phyloP scores from a whole-genome alignment of 2,113 vertebrate species.

The Pseudonaja textilis region DNA sequence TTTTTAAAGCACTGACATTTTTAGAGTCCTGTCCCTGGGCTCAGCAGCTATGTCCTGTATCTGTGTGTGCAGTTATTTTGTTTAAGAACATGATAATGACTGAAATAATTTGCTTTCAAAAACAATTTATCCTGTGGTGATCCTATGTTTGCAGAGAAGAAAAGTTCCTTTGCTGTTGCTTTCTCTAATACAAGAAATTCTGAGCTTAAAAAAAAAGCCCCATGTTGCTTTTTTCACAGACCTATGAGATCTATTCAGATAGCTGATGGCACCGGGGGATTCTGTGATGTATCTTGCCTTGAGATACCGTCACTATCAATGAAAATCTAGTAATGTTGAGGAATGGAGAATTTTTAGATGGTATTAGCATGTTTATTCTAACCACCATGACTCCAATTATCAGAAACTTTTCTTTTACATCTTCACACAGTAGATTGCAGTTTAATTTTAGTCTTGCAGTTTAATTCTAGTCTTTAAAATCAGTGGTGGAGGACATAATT shows the following conservation, averaged over 20 bases:
- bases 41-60: neutral
- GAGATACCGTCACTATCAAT: neutral
- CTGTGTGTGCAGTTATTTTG: neutral
- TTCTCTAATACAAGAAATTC: neutral
- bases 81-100: neutral
- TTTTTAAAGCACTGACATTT: neutral
- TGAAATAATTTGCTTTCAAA: neutral
- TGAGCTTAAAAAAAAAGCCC: neutral
- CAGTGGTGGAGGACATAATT: neutral
- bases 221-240: neutral
- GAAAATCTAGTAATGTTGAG: neutral
- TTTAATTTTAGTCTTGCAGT: neutral
- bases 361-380: neutral
- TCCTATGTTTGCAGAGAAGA: neutral
- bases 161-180: neutral
- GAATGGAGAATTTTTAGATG: neutral
- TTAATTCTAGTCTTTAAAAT: neutral
- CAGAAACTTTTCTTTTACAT: neutral
- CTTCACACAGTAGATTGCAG: neutral
- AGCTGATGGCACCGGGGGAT: constrained; percentile 7
- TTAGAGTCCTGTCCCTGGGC: neutral
- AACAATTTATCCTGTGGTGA: neutral
- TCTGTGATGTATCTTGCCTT: constrained; percentile 8
- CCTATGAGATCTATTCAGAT: neutral
- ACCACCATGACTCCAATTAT: neutral